phyloP scores from a whole-genome alignment of 1,140 invertebrate species.

The Listronotus oregonensis region DNA sequence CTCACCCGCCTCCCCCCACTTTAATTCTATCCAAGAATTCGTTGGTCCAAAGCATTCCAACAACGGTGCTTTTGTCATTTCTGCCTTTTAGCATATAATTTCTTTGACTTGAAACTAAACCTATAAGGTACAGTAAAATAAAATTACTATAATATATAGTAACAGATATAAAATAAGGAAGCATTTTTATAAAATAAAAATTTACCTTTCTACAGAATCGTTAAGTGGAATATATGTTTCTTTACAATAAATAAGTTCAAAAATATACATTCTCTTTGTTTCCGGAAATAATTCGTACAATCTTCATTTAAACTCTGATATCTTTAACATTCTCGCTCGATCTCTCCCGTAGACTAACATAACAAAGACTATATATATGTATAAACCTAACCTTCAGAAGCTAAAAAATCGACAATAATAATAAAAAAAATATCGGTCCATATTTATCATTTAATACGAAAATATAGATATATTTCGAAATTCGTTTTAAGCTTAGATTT shows the following conservation, averaged over 20 bases:
- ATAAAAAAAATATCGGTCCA: constrained; percentile 48
- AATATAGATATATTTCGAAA: constrained; percentile 51
- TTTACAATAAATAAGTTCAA: constrained; percentile 24
- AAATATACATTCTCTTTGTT: constrained; percentile 24
- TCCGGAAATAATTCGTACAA: constrained; percentile 19
- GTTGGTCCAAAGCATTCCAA: too few relatives aligned
- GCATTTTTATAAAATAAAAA: constrained; percentile 26
- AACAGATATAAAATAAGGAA: constrained; percentile 26
- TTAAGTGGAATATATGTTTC: constrained; percentile 24
- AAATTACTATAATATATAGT: constrained; percentile 22
- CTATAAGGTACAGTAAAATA: constrained; percentile 28
- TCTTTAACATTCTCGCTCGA: constrained; percentile 42
- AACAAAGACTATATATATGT: constrained; percentile 45
- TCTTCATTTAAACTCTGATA: constrained; percentile 45
- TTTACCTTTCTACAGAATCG: constrained; percentile 7
- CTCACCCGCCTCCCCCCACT: too few relatives aligned
- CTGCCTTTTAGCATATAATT: too few relatives aligned
- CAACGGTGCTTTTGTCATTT: too few relatives aligned
- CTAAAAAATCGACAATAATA: constrained; percentile 50
- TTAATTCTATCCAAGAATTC: too few relatives aligned
- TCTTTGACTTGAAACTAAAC: constrained; percentile 16
- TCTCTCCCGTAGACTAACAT: constrained; percentile 42
- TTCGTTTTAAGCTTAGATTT: constrained; percentile 45
- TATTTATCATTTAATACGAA: constrained; percentile 47
- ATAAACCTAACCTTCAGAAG: constrained; percentile 42